Evolutionary conservation across 2,113 vertebrate genomes (phyloP).

Genomic region (Heliornis fulica): DNA sequence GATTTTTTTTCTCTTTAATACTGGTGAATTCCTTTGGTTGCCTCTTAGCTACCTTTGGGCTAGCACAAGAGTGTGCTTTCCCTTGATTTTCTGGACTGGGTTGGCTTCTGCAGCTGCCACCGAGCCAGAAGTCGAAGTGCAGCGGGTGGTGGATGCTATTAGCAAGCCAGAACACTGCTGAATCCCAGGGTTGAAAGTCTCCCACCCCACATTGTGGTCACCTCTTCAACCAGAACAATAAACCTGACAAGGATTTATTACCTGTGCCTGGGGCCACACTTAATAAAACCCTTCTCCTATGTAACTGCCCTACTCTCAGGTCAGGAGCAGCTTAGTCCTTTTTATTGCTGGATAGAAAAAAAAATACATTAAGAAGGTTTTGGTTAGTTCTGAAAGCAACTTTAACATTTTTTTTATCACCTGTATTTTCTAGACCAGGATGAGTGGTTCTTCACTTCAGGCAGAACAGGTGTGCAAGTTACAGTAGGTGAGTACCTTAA

Average conservation of each 20-base stretch:
- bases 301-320: background rate
- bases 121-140: background rate
- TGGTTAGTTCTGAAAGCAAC: background rate
- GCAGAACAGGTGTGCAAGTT: background rate
- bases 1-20: background rate
- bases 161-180: background rate
- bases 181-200: background rate
- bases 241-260: conserved; percentile 4
- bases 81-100: background rate
- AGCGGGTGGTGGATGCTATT: background rate
- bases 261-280: background rate
- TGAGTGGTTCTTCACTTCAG: background rate
- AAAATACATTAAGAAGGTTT: background rate
- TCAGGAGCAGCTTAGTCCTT: background rate
- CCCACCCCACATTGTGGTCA: background rate
- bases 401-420: background rate
- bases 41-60: background rate
- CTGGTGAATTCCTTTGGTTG: background rate
- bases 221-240: background rate
- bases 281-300: background rate
- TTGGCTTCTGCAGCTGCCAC: background rate
- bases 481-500: background rate
- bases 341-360: background rate
- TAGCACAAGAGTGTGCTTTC: background rate
- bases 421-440: background rate